phyloP scores from a whole-genome alignment of 2,888 invertebrate species.

The Tachina lurida region DNA sequence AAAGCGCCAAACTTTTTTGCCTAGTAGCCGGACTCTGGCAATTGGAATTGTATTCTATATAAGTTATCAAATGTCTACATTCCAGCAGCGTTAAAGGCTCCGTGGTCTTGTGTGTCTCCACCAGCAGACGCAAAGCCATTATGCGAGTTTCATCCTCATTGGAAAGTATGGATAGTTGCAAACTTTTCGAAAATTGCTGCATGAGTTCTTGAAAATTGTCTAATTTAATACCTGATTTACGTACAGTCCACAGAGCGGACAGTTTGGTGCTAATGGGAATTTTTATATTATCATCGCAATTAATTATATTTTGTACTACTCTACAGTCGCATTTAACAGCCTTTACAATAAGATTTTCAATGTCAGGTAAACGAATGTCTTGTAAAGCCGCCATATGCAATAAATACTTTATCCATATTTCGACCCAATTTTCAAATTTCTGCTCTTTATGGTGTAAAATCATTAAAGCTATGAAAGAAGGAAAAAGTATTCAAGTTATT shows the following conservation, averaged over 20 bases:
- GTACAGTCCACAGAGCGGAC: conserved; percentile 80
- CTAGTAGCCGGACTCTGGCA: conserved; percentile 87
- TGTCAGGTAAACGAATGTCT: conserved; percentile 74
- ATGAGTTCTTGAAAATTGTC: conserved; percentile 74
- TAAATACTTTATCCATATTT: conserved; percentile 83
- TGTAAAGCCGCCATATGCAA: conserved; percentile 73
- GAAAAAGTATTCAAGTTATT: neutral
- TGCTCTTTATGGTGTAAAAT: conserved; percentile 82
- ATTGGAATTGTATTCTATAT: conserved; percentile 88
- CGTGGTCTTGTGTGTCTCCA: conserved; percentile 89
- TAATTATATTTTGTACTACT: conserved; percentile 76
- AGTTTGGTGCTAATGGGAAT: conserved; percentile 80
- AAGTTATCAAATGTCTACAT: conserved; percentile 86
- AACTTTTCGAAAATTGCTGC: conserved; percentile 84
- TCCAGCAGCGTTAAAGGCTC: conserved; percentile 86
- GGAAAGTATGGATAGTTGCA: conserved; percentile 84
- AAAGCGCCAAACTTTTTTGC: conserved; percentile 85
- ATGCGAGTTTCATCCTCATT: conserved; percentile 86
- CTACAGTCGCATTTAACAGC: conserved; percentile 78
- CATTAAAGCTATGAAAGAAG: conserved; percentile 82
- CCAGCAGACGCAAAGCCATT: conserved; percentile 87
- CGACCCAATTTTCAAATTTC: conserved; percentile 82
- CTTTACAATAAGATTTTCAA: conserved; percentile 78
- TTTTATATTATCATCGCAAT: conserved; percentile 52
- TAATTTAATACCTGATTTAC: conserved; percentile 83